phyloP scores from a whole-genome alignment of 2,888 invertebrate genomes.

The Mythimna vitellina region DNA sequence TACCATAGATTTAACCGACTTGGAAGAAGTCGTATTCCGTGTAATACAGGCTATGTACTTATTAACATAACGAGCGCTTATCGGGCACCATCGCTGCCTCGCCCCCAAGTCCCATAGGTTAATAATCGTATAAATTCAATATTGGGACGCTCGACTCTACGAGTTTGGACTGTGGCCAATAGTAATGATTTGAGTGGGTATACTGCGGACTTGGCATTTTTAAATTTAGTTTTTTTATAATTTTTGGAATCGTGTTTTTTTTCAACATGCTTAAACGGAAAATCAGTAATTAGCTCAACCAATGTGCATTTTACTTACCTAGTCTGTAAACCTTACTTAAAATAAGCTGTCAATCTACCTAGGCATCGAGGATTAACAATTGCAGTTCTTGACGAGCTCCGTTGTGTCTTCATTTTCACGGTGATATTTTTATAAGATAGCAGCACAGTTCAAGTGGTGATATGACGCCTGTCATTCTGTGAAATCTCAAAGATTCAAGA shows the following conservation, averaged over 20 bases:
- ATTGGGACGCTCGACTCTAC: slow-evolving; percentile 64
- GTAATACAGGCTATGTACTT: background rate
- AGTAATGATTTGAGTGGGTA: slow-evolving; percentile 55
- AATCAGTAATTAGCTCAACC: no score
- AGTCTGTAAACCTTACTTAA: no score
- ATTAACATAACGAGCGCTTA: slow-evolving; percentile 57
- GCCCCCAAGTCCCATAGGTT: slow-evolving; percentile 61
- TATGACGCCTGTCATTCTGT: no score
- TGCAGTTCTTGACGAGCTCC: no score
- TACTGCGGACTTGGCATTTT: slow-evolving; percentile 37
- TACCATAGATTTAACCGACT: slow-evolving; percentile 25
- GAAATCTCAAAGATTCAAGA: no score
- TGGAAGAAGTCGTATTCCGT: slow-evolving; percentile 29
- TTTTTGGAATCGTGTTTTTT: background rate
- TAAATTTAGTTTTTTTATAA: background rate
- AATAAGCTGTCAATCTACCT: no score
- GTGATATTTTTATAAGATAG: no score
- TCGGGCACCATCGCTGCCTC: slow-evolving; percentile 46
- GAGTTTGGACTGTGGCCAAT: slow-evolving; percentile 60
- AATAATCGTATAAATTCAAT: slow-evolving; percentile 77
- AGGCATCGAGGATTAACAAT: no score
- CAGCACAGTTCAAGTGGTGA: no score
- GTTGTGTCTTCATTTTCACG: no score
- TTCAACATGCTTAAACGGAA: background rate
- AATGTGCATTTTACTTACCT: no score